Evolutionary conservation across 2,113 vertebrate genomes (phyloP).

Genomic region (Aegithalos caudatus): DNA sequence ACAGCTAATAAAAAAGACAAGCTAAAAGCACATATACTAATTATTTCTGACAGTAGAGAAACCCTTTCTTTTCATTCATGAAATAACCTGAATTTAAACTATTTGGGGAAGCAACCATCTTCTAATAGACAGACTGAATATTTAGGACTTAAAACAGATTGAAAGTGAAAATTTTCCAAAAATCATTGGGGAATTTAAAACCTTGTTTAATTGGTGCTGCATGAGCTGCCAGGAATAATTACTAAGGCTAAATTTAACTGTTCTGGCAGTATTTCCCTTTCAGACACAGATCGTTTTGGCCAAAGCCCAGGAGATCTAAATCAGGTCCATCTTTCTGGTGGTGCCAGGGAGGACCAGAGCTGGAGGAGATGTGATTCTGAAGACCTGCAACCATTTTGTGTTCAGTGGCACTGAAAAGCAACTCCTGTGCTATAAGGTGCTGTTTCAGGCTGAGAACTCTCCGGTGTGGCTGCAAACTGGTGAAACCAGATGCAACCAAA

Average conservation of each 20-base stretch:
- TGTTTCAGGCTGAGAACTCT: background rate
- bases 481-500: constrained; percentile 29
- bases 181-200: background rate
- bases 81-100: background rate
- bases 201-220: background rate
- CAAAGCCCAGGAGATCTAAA: background rate
- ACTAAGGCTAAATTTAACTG: constrained; percentile 35
- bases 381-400: background rate
- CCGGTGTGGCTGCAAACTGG: background rate
- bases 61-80: background rate
- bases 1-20: background rate
- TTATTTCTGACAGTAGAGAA: background rate
- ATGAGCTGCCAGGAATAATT: constrained; percentile 20
- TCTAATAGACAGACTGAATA: background rate
- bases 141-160: background rate
- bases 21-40: background rate
- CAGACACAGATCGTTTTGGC: background rate
- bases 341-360: background rate
- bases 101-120: background rate
- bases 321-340: background rate
- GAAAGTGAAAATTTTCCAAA: constrained; percentile 14
- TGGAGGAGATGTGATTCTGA: background rate
- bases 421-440: background rate
- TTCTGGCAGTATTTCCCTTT: constrained; percentile 15
- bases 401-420: background rate